phyloP scores from a whole-genome alignment of 2,797 vertebrate species.

The Gymnopithys bicolor region DNA sequence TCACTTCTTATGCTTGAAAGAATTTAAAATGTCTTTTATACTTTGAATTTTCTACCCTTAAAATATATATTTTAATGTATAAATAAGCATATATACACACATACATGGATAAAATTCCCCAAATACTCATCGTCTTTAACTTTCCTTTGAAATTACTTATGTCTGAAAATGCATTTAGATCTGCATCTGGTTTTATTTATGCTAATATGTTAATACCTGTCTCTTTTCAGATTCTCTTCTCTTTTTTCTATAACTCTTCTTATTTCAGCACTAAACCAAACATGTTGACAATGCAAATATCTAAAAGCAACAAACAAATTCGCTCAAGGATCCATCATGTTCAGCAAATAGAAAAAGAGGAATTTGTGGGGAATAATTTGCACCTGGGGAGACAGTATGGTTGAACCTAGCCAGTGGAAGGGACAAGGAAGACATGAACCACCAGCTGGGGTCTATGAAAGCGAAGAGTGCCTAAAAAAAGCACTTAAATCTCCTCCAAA shows the following conservation, averaged over 20 bases:
- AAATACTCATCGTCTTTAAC: neutral
- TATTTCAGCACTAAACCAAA: constrained; percentile 3
- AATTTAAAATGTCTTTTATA: neutral
- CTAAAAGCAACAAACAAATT: neutral
- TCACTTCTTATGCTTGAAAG: neutral
- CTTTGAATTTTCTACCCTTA: neutral
- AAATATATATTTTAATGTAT: neutral
- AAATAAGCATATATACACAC: neutral
- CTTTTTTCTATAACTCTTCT: neutral
- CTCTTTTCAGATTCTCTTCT: neutral
- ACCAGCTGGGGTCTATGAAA: neutral
- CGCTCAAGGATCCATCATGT: neutral
- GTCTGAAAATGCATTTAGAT: neutral
- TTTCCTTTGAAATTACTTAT: neutral
- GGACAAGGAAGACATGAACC: neutral
- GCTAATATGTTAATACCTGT: neutral
- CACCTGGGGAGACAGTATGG: neutral
- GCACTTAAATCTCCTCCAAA: neutral
- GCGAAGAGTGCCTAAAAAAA: neutral
- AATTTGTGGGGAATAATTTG: neutral
- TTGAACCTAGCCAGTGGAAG: neutral
- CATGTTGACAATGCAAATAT: constrained; percentile 24
- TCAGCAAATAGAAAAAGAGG: neutral
- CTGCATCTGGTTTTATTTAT: neutral
- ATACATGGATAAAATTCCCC: neutral